Evolutionary conservation across 2,113 vertebrate genomes (phyloP), one percentile per base, ranked within the genome.

Genomic region (Ciconia maguari): DNA sequence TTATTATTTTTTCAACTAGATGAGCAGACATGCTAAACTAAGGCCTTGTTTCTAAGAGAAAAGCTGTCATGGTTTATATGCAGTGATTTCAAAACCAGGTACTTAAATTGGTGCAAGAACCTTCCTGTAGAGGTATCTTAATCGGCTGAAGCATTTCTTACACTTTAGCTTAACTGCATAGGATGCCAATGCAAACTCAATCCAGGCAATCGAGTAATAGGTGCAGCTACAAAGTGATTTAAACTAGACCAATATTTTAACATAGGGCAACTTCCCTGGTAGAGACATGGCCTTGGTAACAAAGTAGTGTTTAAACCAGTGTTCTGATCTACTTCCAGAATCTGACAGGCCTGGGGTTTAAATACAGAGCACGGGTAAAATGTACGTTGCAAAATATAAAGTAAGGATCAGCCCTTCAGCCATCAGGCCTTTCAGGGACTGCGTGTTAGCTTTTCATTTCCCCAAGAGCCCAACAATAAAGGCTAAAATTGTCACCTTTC

Each of bases 1-100:
- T 94, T 93, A 93, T 80, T 97, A 92, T 97, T 96, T 96, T 97
- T 96, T 96, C 87, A 97, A 91, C 80, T 95, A 96, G 83, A 96
- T 92, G 79, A 97, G 95, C 29, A 96, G 89, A 96, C 79, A 74
- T 92, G 90, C 70, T 82, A 95, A 94, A 86, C 42, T 89, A 93
- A 97, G 95, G 89, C 85, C 94, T 93, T 96, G 95, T 92, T 95
- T 97, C 90, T 77, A 87, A 72, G 51, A 92, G 91, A 89, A 97
- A 96, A 96, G 93, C 83, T 92, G 64, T 83, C 75, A 49, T 2
- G 16, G 55, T 95, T 90, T 72, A 87, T 82, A 77, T 2, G 64
- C 86, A 80, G 48, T 62, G 38, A 77, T 81, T 92, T 78, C 66
- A 93, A 91, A 93, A 62, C 38, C 70, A 91, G 71, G 42, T 89